Base-by-base conservation (phyloP, 2,888 invertebrate genomes). In the Scelioninae gen. 1 region DNA sequence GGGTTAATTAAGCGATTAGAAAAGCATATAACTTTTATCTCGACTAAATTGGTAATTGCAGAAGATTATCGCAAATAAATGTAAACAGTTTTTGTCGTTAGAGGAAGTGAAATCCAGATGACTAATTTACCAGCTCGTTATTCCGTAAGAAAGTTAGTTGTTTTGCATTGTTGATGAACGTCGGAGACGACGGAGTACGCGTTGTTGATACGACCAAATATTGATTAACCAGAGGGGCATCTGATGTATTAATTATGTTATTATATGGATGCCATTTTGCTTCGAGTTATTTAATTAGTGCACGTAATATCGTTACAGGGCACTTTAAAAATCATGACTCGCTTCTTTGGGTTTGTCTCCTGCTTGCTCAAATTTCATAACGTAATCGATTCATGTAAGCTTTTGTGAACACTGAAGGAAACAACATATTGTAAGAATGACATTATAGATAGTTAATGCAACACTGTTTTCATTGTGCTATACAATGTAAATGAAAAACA, bases 241-340 rank as follows among this genome's bases (percentile, higher is more conserved):
- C 38, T 31, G 60, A 60, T 71, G 60, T 60, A 71, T 71, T 58
- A 71, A 71, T 71, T 71, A 60, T 32, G 38, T 62, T 62, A 49
- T 72, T 72, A 60, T 51, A 38, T 15, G 29, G 60, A 34, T 45
- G 51, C 58, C 47, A 69, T 49, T 69, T 69, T 38, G n/a, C 49
- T 11, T 16, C 16, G 32, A 45, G 32, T 45, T 31, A 69, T 58
- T 56, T 47, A 16, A 69, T 69, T 69, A 69, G 34, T 34, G 10
- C 32, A n/a, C 31, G n/a, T 34, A 47, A 69, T 47, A 13, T 47
- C 8, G 15, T 63, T 63, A 49, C 10, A 47, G 34, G 32, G 11
- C 38, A 63, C 49, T 63, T 63, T 49, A 63, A 47, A 45, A 15
- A 49, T 49, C 45, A 45, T 13, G 29, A 15, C 16, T 8, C 15